Evolutionary conservation across 30 jellyfish, hydroid and myxozoan genomes (phyloP).

Genomic region (Chironex yamaguchii): DNA sequence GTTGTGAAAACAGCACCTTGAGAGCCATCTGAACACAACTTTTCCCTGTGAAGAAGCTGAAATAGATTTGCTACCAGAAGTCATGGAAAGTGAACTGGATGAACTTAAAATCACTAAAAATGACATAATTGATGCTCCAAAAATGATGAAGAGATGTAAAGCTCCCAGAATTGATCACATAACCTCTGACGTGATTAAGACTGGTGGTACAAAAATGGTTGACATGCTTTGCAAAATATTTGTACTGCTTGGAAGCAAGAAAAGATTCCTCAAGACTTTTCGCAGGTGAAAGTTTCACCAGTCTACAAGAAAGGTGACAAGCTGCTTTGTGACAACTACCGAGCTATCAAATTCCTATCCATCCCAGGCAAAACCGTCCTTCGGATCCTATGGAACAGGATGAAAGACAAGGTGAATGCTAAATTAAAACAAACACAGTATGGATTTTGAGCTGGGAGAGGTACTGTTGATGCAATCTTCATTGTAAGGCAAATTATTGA

Average conservation of each 20-base stretch:
- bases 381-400: slow-evolving; percentile 23
- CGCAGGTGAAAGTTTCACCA: slow-evolving; percentile 18
- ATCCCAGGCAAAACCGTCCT: slow-evolving; percentile 38
- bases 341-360: slow-evolving; percentile 30
- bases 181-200: slow-evolving; percentile 4
- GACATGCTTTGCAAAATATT: not conserved
- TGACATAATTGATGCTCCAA: not conserved
- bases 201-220: slow-evolving; percentile 8
- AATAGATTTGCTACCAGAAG: too few species aligned
- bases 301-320: slow-evolving; percentile 33
- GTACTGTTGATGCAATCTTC: slow-evolving; percentile 43
- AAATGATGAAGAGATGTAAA: not conserved
- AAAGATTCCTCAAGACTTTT: slow-evolving; percentile 19
- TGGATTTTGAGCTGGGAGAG: slow-evolving; percentile 63
- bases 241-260: slow-evolving; percentile 12
- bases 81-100: too few species aligned
- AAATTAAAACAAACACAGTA: slow-evolving; percentile 4
- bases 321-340: not conserved
- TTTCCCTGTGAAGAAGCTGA: too few species aligned
- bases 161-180: slow-evolving; percentile 26
- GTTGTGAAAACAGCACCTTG: slow-evolving; percentile 32
- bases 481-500: slow-evolving; percentile 41
- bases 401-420: not conserved
- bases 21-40: slow-evolving; percentile 25
- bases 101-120: not conserved